These are phyloP conservation scores for Lates calcarifer DNA, from an alignment of 2,113 vertebrate genomes.

Conservation along the genomic window DNA sequence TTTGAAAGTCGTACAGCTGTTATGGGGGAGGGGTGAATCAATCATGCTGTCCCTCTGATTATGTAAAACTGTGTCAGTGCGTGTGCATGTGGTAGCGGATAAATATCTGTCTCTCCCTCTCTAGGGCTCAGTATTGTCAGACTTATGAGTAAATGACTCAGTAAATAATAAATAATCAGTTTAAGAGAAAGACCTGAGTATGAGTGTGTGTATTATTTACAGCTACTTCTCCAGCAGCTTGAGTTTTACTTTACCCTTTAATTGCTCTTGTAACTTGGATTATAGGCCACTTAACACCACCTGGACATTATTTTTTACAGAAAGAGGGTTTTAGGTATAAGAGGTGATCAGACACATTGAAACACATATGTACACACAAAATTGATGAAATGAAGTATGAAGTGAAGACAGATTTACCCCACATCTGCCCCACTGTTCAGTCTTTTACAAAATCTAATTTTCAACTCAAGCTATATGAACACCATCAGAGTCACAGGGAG, in stretches of 20 bases:
- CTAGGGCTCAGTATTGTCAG: background rate
- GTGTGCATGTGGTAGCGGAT: background rate
- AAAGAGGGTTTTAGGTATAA: background rate
- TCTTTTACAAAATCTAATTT: no score
- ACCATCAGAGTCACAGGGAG: no score
- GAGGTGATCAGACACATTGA: background rate
- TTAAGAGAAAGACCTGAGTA: slow-evolving; percentile 27
- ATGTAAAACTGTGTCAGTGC: slow-evolving; percentile 36
- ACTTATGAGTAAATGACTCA: slow-evolving; percentile 14
- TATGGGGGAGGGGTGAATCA: slow-evolving; percentile 44
- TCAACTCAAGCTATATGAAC: no score
- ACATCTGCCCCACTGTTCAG: background rate
- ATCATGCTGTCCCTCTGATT: slow-evolving; percentile 31
- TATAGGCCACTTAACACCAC: slow-evolving; percentile 40
- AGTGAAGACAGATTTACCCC: background rate
- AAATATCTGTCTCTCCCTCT: background rate
- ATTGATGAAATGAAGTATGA: background rate
- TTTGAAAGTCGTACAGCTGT: slow-evolving; percentile 37
- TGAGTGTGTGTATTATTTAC: slow-evolving; percentile 20
- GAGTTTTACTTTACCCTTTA: slow-evolving; percentile 32
- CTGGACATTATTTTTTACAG: background rate
- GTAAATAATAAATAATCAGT: slow-evolving; percentile 56
- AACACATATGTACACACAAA: background rate
- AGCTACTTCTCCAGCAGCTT: slow-evolving; percentile 40
- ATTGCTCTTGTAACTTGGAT: slow-evolving; percentile 39